phyloP scores from a whole-genome alignment of 2,797 vertebrate genomes.

The Rhodeus uyekii region DNA sequence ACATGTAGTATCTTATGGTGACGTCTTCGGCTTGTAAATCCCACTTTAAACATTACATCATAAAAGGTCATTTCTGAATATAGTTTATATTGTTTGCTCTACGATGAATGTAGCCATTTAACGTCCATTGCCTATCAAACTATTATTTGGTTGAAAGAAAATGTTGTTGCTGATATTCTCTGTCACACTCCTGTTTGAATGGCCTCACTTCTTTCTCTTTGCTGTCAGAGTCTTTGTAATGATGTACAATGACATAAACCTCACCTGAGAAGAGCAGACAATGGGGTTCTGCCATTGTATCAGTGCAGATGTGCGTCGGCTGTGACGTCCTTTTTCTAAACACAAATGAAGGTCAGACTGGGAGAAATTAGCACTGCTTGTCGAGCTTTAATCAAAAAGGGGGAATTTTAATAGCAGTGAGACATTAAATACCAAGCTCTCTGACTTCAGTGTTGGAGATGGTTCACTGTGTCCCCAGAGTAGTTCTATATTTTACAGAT shows the following conservation, averaged over 20 bases:
- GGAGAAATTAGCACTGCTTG: background rate
- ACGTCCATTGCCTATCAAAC: background rate
- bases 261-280: conserved; percentile 9
- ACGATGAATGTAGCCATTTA: background rate
- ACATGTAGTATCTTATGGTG: background rate
- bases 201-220: conserved; percentile 3
- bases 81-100: background rate
- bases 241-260: background rate
- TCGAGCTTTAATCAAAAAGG: background rate
- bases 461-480: conserved; percentile 3
- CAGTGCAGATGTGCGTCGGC: background rate
- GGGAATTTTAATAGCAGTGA: background rate
- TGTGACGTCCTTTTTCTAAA: background rate
- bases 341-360: conserved; percentile 3
- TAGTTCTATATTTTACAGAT: conserved; percentile 23
- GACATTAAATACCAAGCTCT: background rate
- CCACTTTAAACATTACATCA: background rate
- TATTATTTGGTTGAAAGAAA: background rate
- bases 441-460: background rate
- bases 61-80: conserved; percentile 9
- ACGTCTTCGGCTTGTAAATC: background rate
- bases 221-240: conserved; percentile 5
- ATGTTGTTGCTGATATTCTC: background rate
- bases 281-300: background rate
- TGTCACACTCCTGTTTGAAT: background rate